Conservation (phyloP, 1,140 invertebrate genomes). For the Bemisia tabaci region DNA sequence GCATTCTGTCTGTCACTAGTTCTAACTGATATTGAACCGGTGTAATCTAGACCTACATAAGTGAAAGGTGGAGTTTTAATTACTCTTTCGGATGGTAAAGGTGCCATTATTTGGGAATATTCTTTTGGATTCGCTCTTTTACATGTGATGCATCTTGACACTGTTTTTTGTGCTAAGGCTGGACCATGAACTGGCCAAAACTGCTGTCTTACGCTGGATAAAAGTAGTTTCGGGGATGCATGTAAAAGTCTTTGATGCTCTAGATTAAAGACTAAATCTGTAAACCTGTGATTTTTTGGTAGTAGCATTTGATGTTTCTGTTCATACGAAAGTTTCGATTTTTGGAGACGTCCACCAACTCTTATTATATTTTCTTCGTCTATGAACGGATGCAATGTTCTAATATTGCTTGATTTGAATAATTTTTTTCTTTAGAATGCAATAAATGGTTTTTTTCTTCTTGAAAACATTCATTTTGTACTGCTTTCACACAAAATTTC, state of each 20-base stretch:
- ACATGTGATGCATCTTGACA: slow-evolving; percentile 19
- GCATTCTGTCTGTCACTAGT: slow-evolving; percentile 12
- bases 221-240: slow-evolving; percentile 15
- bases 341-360: slow-evolving; percentile 29
- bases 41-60: slow-evolving; percentile 26
- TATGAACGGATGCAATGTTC: slow-evolving; percentile 23
- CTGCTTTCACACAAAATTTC: background rate
- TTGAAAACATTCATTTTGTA: background rate
- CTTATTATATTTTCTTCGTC: slow-evolving; percentile 26
- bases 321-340: slow-evolving; percentile 21
- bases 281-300: slow-evolving; percentile 15
- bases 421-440: background rate
- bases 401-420: background rate
- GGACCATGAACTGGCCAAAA: slow-evolving; percentile 20
- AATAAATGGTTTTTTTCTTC: background rate
- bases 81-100: slow-evolving; percentile 26
- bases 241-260: slow-evolving; percentile 20
- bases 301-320: slow-evolving; percentile 29
- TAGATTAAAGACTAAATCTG: slow-evolving; percentile 19
- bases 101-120: slow-evolving; percentile 24
- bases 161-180: slow-evolving; percentile 5
- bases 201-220: slow-evolving; percentile 10
- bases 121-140: slow-evolving; percentile 4
- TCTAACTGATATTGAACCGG: slow-evolving; percentile 26
- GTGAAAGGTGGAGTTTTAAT: slow-evolving; percentile 19